Evolutionary conservation across 2,797 vertebrate species (phyloP), one percentile per base, ranked within the genome.

Genomic region (Liparis tanakae): DNA sequence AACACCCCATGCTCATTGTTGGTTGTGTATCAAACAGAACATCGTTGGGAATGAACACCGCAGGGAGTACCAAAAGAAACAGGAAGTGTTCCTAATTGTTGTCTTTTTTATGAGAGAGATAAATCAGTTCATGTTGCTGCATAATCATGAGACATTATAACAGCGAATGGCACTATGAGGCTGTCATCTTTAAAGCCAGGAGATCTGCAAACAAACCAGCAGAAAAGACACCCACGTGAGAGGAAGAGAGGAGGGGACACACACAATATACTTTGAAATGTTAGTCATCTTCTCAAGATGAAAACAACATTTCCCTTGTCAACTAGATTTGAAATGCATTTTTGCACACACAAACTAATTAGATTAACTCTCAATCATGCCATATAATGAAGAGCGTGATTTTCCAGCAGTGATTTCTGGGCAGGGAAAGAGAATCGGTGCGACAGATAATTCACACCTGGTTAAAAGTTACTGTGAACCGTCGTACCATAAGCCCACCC

Each of bases 71-170:
- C 63, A 76, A 5, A 54, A 53, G n/a, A 61, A 74, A 66, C n/a
- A 76, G 41, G n/a, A 74, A 67, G 55, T n/a, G 13, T 55, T 63
- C 43, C 39, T 59, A 4, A 39, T 41, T 70, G 51, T 67, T 68
- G 37, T 74, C 43, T 46, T 76, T 13, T 62, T 66, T 58, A 15
- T 80, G 41, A 41, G 39, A 41, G 39, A 12, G 39, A 39, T 8
- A 61, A 61, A 64, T 65, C 61, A 37, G 43, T 57, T 36, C 87
- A 87, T 90, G 91, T 74, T 79, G 84, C 85, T 88, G 92, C 91
- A 94, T 93, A 92, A 91, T 91, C 85, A 89, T 90, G 60, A 76
- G 60, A 83, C 75, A 90, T 92, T 93, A 91, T 56, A 77, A 64
- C 48, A 69, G 69, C 76, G 71, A 66, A 76, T 72, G 64, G 58